A percentile compares a stretch with the other conserved stretches of the same genome.
Conservation (phyloP, 2,888 invertebrate genomes). For the Onthophagus sagittarius region DNA sequence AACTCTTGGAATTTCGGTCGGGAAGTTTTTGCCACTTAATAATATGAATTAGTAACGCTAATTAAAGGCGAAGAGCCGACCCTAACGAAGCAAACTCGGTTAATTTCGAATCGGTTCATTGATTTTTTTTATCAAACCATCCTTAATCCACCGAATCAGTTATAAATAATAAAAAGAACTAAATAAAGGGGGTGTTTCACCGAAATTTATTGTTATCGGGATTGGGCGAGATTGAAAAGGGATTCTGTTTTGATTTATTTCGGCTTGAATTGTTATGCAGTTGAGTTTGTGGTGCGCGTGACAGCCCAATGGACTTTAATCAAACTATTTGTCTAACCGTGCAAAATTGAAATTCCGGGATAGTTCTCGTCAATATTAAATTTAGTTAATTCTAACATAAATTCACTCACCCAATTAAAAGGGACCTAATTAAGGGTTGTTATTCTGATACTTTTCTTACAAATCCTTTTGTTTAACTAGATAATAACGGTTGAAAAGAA, state of each 20-base stretch:
- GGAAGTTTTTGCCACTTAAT: slow-evolving; percentile 27
- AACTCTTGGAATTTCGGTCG: not conserved
- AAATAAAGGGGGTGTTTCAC: not conserved
- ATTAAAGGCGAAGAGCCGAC: not conserved
- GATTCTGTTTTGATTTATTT: not conserved
- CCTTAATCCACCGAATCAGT: no score
- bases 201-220: not conserved
- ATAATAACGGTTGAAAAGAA: not conserved
- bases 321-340: not conserved
- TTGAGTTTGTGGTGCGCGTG: not conserved
- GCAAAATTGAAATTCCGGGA: not conserved
- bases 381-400: not conserved
- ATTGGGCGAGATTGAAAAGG: not conserved
- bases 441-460: no score
- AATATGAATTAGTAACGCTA: slow-evolving; percentile 18
- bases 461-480: not conserved
- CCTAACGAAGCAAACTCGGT: not conserved
- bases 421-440: no score
- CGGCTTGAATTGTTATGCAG: not conserved
- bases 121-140: not conserved
- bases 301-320: not conserved
- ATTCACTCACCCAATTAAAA: no score
- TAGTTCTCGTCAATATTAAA: not conserved
- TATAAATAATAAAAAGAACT: no score
- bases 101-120: not conserved